These are phyloP conservation scores for Abscondita cerata DNA, from an alignment of 2,888 invertebrate species.

Conservation along the genomic window DNA sequence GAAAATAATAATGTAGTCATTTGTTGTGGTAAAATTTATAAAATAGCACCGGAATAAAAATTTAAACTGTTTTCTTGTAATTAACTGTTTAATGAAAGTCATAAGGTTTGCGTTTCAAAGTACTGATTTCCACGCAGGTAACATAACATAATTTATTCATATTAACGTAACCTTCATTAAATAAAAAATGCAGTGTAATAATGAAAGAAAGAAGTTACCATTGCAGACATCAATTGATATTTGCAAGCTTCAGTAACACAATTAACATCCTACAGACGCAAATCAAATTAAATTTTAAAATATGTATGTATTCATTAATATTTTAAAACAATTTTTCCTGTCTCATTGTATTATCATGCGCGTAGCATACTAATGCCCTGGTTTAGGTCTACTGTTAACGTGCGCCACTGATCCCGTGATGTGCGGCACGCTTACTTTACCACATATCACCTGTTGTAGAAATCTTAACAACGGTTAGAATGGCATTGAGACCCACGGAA, in stretches of 20 bases:
- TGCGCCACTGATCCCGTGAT: conserved; percentile 31
- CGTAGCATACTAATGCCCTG: conserved; percentile 38
- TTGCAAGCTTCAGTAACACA: not conserved
- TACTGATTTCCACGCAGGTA: too few relatives aligned
- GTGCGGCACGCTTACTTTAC: conserved; percentile 20
- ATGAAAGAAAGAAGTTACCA: too few relatives aligned
- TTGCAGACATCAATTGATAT: too few relatives aligned
- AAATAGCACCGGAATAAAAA: too few relatives aligned
- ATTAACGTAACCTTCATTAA: too few relatives aligned
- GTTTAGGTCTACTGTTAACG: conserved; percentile 25
- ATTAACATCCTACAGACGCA: conserved; percentile 23
- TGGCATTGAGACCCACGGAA: conserved; percentile 29
- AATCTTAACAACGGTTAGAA: conserved; percentile 24
- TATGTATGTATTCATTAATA: conserved; percentile 38
- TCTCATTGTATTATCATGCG: conserved; percentile 38
- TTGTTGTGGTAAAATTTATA: too few relatives aligned
- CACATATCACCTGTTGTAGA: conserved; percentile 24
- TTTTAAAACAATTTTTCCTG: conserved; percentile 42
- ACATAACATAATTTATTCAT: too few relatives aligned
- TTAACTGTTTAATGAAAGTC: too few relatives aligned
- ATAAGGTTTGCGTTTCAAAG: too few relatives aligned
- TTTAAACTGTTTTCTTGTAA: too few relatives aligned
- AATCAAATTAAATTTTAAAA: conserved; percentile 33
- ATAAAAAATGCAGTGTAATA: too few relatives aligned
- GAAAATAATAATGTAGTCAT: too few relatives aligned